A percentile compares a stretch with the other conserved stretches of the same genome.
Evolutionary conservation across 1,140 invertebrate genomes (phyloP).

Genomic region (Drosophila nikananu): DNA sequence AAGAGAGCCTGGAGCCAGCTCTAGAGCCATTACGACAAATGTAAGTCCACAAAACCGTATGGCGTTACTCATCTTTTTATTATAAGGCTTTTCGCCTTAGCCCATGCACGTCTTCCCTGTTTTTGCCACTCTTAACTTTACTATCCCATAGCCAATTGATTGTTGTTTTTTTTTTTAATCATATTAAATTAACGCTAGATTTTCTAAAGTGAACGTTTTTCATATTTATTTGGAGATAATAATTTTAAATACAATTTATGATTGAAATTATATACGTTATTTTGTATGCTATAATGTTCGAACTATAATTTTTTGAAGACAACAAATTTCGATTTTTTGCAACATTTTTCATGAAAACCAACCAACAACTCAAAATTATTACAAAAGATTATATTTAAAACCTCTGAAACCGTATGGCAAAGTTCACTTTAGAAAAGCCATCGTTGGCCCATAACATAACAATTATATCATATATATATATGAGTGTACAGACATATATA

Average conservation of each 20-base stretch:
- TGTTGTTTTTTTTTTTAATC: conserved; percentile 37
- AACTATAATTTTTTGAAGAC: background rate
- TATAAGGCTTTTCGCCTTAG: background rate
- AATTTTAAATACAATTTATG: background rate
- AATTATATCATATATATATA: conserved; percentile 27
- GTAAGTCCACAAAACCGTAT: background rate
- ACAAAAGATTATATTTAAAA: background rate
- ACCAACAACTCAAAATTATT: background rate
- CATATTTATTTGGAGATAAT: background rate
- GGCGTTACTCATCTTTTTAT: conserved; percentile 1
- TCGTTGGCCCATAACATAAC: background rate
- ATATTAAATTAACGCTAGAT: background rate
- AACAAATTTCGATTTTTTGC: background rate
- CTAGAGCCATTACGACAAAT: background rate
- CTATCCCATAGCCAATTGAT: conserved; percentile 62
- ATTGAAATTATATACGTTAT: background rate
- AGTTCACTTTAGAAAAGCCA: conserved; percentile 9
- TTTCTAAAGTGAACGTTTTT: background rate
- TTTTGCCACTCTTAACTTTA: conserved; percentile 36
- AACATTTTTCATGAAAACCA: background rate
- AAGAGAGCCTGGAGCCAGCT: background rate
- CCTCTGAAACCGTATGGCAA: background rate
- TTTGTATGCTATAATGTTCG: no score
- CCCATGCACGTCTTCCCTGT: conserved; percentile 17
- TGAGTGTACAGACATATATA: conserved; percentile 12